Evolutionary conservation across 2,888 invertebrate species (phyloP).

Genomic region (Vandiemenella viatica): DNA sequence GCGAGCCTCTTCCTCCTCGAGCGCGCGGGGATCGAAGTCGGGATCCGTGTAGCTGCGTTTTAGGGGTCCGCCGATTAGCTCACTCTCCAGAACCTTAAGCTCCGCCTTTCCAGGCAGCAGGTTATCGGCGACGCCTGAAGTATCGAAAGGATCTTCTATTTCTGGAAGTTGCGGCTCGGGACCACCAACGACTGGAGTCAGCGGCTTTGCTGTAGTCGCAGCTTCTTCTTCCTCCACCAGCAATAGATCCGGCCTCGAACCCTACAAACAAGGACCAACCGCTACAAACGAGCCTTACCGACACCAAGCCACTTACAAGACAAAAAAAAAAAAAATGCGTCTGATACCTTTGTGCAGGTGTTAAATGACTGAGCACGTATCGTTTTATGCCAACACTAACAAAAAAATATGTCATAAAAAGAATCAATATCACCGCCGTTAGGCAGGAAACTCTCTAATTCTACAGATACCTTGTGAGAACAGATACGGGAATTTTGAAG

Average conservation of each 20-base stretch:
- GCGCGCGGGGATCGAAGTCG: slow-evolving; percentile 20
- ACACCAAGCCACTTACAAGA: too few relatives aligned
- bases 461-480: too few relatives aligned
- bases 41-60: slow-evolving; percentile 23
- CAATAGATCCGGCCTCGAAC: slow-evolving; percentile 6
- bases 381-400: too few relatives aligned
- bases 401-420: too few relatives aligned
- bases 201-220: slow-evolving; percentile 25
- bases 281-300: background rate
- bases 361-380: too few relatives aligned
- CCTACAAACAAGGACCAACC: background rate
- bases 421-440: too few relatives aligned
- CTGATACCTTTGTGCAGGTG: too few relatives aligned
- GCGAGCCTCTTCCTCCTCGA: slow-evolving; percentile 17
- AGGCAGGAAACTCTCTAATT: too few relatives aligned
- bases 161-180: slow-evolving; percentile 20
- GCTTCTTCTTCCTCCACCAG: slow-evolving; percentile 9
- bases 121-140: slow-evolving; percentile 54
- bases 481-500: too few relatives aligned
- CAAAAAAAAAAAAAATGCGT: too few relatives aligned
- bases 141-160: slow-evolving; percentile 64
- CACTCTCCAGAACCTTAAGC: slow-evolving; percentile 38
- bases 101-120: slow-evolving; percentile 65
- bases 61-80: slow-evolving; percentile 19
- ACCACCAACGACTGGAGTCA: slow-evolving; percentile 24